A percentile compares a stretch with the other conserved stretches of the same genome.
Evolutionary conservation across 1,140 invertebrate species (phyloP).

Genomic region (Cyphomyrmex costatus): DNA sequence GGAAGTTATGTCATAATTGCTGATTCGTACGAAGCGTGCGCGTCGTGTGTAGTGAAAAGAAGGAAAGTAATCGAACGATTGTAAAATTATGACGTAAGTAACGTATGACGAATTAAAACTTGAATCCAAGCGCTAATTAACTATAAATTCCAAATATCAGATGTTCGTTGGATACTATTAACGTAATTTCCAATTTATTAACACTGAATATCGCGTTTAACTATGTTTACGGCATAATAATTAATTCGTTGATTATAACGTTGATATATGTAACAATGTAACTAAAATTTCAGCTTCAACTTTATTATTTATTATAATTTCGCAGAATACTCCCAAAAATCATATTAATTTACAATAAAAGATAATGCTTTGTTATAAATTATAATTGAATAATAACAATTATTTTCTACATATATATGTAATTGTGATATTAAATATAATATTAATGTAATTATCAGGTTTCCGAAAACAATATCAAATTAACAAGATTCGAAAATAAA

Average conservation of each 20-base stretch:
- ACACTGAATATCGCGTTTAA: slow-evolving; percentile 26
- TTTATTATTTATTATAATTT: slow-evolving; percentile 3
- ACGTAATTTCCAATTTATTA: slow-evolving; percentile 24
- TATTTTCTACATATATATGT: not conserved
- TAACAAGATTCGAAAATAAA: not conserved
- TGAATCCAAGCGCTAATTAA: slow-evolving; percentile 4
- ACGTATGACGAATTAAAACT: slow-evolving; percentile 37
- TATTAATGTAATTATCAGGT: not conserved
- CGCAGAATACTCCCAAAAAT: not conserved
- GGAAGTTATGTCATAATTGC: not conserved
- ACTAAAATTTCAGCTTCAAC: not conserved
- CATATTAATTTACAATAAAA: slow-evolving; percentile 9
- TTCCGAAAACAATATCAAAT: not conserved
- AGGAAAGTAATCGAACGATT: slow-evolving; percentile 2
- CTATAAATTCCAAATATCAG: not conserved
- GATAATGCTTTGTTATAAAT: not conserved
- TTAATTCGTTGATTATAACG: slow-evolving; percentile 14
- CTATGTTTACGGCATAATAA: slow-evolving; percentile 22
- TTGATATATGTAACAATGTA: not conserved
- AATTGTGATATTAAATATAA: slow-evolving; percentile 11
- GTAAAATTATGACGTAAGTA: slow-evolving; percentile 29
- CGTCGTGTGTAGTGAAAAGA: not conserved
- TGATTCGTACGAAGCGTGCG: not conserved
- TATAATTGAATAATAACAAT: not conserved
- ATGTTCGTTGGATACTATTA: slow-evolving; percentile 33